Evolutionary conservation across 2,888 invertebrate genomes (phyloP).

Genomic region (Drymonia ruficornis): DNA sequence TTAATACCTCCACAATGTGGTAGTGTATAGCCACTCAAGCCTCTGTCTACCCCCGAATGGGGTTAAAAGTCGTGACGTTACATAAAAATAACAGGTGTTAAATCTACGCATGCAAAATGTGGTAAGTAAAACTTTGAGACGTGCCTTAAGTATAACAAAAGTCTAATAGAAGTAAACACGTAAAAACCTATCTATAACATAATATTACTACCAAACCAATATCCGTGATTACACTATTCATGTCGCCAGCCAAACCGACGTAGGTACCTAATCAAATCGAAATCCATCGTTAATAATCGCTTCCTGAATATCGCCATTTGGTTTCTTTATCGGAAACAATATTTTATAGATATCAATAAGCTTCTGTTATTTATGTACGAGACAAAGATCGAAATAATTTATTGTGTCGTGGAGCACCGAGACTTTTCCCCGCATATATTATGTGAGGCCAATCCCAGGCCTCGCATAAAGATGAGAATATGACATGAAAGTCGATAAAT

Average conservation of each 20-base stretch:
- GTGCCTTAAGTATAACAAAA: too few species aligned
- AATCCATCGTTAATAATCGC: slow-evolving; percentile 19
- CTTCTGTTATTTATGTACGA: slow-evolving; percentile 46
- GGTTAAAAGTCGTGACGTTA: too few species aligned
- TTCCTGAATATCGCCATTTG: slow-evolving; percentile 24
- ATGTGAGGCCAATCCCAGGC: slow-evolving; percentile 63
- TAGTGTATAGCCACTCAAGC: too few species aligned
- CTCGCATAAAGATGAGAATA: slow-evolving; percentile 78
- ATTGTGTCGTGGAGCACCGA: slow-evolving; percentile 51
- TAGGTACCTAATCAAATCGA: slow-evolving; percentile 20
- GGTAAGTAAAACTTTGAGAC: too few species aligned
- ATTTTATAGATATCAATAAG: slow-evolving; percentile 42
- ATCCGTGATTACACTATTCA: slow-evolving; percentile 14
- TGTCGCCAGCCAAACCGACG: slow-evolving; percentile 14
- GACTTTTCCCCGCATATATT: slow-evolving; percentile 56
- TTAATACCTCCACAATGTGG: too few species aligned
- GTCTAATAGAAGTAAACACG: too few species aligned
- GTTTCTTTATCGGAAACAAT: slow-evolving; percentile 17
- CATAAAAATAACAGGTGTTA: too few species aligned
- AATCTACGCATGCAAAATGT: too few species aligned
- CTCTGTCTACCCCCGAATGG: too few species aligned
- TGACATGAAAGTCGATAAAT: slow-evolving; percentile 81
- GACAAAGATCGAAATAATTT: slow-evolving; percentile 58
- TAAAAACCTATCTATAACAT: not conserved
- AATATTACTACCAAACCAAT: slow-evolving; percentile 6